Percentiles rank a stretch among this genome's conserved stretches.
These are phyloP conservation scores for Lepidurus apus DNA, from an alignment of 1,140 invertebrate species.

Conservation along the genomic window DNA sequence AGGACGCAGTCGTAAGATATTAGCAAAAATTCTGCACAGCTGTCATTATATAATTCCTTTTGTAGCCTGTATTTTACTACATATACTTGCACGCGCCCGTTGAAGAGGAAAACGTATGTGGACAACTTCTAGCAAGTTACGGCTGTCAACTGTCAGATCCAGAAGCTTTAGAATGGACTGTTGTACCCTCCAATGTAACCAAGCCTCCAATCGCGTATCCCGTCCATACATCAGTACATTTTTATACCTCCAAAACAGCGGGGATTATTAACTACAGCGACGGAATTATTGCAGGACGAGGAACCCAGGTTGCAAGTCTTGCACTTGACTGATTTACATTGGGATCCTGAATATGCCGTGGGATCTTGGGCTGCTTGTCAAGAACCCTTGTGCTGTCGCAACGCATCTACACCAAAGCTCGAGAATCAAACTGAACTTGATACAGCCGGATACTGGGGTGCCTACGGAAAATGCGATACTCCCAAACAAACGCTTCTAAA, in stretches of 20 bases:
- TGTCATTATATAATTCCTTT: background rate
- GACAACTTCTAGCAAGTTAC: slow-evolving; percentile 50
- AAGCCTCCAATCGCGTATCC: slow-evolving; percentile 28
- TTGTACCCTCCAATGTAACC: slow-evolving; percentile 39
- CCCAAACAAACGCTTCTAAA: slow-evolving; percentile 61
- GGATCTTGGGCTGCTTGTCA: slow-evolving; percentile 62
- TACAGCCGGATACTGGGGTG: slow-evolving; percentile 69
- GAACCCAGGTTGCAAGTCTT: slow-evolving; percentile 52
- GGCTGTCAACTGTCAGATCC: slow-evolving; percentile 42
- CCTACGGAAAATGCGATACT: slow-evolving; percentile 66
- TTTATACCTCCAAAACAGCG: background rate
- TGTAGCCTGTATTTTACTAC: slow-evolving; percentile 32
- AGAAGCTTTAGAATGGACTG: slow-evolving; percentile 50
- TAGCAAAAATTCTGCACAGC: too few species aligned
- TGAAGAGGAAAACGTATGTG: slow-evolving; percentile 46
- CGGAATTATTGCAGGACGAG: background rate
- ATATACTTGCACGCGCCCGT: slow-evolving; percentile 22
- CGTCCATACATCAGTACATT: slow-evolving; percentile 3
- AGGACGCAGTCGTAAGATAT: background rate
- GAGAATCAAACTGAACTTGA: slow-evolving; percentile 37
- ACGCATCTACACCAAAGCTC: slow-evolving; percentile 47
- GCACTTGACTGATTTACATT: slow-evolving; percentile 74
- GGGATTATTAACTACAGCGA: background rate
- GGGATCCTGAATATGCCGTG: slow-evolving; percentile 64
- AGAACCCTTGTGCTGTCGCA: slow-evolving; percentile 71